Evolutionary conservation across 2,797 vertebrate species (phyloP).

Genomic region (Ceryle rudis): DNA sequence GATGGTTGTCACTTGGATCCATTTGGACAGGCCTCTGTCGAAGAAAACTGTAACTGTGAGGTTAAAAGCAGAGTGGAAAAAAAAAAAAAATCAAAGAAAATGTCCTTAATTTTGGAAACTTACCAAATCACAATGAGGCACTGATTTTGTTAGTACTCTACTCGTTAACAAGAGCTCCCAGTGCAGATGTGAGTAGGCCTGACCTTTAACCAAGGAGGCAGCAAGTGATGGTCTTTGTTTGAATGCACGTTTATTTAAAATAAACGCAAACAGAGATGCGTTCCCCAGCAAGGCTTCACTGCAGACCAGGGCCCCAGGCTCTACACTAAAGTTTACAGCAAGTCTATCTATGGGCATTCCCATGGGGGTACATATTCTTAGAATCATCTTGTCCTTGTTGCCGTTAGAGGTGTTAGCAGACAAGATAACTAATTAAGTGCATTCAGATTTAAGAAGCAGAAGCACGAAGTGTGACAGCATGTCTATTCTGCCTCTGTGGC

Average conservation of each 20-base stretch:
- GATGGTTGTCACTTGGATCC: background rate
- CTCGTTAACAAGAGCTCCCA: background rate
- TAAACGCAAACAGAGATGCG: background rate
- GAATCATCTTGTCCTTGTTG: constrained; percentile 23
- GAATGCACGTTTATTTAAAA: background rate
- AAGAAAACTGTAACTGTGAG: background rate
- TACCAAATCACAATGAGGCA: background rate
- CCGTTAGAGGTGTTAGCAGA: constrained; percentile 27
- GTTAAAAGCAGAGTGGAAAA: background rate
- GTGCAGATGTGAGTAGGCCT: constrained; percentile 35
- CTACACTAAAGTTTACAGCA: constrained; percentile 9
- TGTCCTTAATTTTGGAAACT: background rate
- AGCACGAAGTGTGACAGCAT: constrained; percentile 86
- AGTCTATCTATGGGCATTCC: background rate
- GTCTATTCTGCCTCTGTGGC: constrained; percentile 76
- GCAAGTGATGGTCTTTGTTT: constrained; percentile 57
- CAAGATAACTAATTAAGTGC: constrained; percentile 84
- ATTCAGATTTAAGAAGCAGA: constrained; percentile 88
- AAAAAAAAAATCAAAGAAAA: background rate
- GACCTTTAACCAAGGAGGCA: constrained; percentile 66
- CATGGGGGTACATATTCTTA: constrained; percentile 16
- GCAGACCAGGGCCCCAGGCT: constrained; percentile 1
- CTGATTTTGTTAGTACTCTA: background rate
- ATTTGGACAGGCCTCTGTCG: background rate
- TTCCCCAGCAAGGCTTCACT: background rate